Percentiles rank a stretch among this genome's conserved stretches.
Conservation (phyloP, 2,797 vertebrate genomes). For the Cryptoprocta ferox region DNA sequence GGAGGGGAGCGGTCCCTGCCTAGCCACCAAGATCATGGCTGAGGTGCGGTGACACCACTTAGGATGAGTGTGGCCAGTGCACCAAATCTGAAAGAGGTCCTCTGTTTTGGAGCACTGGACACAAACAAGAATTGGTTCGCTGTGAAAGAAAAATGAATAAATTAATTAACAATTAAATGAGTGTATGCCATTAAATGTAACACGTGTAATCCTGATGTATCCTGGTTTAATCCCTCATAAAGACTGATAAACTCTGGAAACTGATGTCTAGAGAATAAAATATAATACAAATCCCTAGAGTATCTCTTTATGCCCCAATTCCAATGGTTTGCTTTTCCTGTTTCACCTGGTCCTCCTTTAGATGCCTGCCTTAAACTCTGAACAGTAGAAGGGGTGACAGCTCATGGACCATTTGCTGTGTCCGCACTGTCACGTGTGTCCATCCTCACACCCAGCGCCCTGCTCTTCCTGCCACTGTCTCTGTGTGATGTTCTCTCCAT, state of each 20-base stretch:
- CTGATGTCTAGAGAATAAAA: not conserved
- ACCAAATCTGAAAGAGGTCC: not conserved
- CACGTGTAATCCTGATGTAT: not conserved
- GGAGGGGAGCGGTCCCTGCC: fast-evolving
- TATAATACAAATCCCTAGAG: not conserved
- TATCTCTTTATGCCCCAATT: no score
- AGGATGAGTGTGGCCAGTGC: no score
- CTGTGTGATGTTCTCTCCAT: fast-evolving
- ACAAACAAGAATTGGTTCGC: not conserved
- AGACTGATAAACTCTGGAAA: not conserved
- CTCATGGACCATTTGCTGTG: fast-evolving
- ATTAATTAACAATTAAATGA: not conserved
- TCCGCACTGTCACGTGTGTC: fast-evolving
- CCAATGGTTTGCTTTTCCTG: not conserved
- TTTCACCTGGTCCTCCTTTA: not conserved
- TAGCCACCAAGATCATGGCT: not conserved
- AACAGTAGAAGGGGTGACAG: not conserved
- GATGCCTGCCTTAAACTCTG: not conserved
- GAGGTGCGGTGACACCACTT: no score
- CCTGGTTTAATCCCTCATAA: not conserved
- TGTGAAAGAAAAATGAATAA: not conserved
- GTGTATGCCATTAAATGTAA: not conserved
- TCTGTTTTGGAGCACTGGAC: not conserved
- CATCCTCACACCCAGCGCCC: fast-evolving
- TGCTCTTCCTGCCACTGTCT: fast-evolving